Evolutionary conservation across 1,140 invertebrate species (phyloP).

Genomic region (Uloborus diversus): DNA sequence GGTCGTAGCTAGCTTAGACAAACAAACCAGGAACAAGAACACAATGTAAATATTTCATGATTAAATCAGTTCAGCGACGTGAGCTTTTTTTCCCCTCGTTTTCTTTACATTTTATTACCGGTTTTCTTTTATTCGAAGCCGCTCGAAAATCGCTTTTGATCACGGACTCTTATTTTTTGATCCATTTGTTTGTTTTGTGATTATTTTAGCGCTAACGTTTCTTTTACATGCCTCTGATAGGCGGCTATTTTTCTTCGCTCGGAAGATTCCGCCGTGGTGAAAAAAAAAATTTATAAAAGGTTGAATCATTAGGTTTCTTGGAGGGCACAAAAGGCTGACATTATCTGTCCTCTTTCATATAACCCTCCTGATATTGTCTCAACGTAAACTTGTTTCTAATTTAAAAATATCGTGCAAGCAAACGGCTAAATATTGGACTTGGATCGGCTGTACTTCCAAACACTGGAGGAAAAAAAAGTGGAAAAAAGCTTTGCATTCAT

Average conservation of each 20-base stretch:
- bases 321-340: conserved; percentile 41
- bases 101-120: conserved; percentile 45
- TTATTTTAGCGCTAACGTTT: conserved; percentile 51
- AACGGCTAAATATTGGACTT: conserved; percentile 55
- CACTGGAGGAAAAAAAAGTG: neutral
- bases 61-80: conserved; percentile 49
- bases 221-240: conserved; percentile 17
- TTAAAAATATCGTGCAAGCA: conserved; percentile 29
- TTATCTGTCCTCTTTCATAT: conserved; percentile 50
- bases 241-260: conserved; percentile 18
- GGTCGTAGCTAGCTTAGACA: conserved; percentile 26
- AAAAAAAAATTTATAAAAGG: conserved; percentile 25
- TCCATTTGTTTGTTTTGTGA: conserved; percentile 54
- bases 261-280: neutral
- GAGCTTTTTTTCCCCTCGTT: conserved; percentile 31
- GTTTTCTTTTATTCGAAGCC: conserved; percentile 47
- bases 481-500: conserved; percentile 22
- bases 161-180: conserved; percentile 52
- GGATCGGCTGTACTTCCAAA: conserved; percentile 51
- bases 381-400: conserved; percentile 44
- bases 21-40: conserved; percentile 52
- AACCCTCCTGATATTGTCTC: conserved; percentile 51
- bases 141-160: conserved; percentile 47
- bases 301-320: conserved; percentile 54
- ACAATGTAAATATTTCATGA: conserved; percentile 55